These are phyloP conservation scores for Erannis defoliaria DNA, from an alignment of 2,888 invertebrate species.

Conservation along the genomic window DNA sequence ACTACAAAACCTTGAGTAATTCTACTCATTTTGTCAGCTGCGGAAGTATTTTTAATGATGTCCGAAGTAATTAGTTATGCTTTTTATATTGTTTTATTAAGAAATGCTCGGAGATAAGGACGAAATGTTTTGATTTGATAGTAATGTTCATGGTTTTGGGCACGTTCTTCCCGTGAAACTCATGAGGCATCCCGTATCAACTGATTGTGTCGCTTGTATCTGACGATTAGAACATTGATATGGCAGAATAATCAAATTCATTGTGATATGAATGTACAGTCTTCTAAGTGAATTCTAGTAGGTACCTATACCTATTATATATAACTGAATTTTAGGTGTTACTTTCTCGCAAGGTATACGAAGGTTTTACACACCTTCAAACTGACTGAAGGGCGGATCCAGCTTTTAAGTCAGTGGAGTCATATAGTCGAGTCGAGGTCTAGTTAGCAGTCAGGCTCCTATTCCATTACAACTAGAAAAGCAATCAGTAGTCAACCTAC, in stretches of 20 bases:
- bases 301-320: too few relatives aligned
- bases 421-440: too few relatives aligned
- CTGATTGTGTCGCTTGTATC: slow-evolving; percentile 8
- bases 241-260: neutral
- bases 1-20: slow-evolving; percentile 31
- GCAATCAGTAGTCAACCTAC: too few relatives aligned
- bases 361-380: too few relatives aligned
- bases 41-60: slow-evolving; percentile 39
- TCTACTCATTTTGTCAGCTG: slow-evolving; percentile 43
- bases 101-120: slow-evolving; percentile 17
- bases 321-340: too few relatives aligned
- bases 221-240: slow-evolving; percentile 7
- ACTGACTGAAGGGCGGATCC: too few relatives aligned
- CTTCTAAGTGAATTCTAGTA: neutral
- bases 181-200: slow-evolving; percentile 20
- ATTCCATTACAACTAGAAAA: too few relatives aligned
- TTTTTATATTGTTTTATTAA: slow-evolving; percentile 49
- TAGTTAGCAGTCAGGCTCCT: too few relatives aligned
- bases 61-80: neutral
- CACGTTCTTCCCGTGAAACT: slow-evolving; percentile 39
- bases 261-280: neutral
- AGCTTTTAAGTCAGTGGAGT: too few relatives aligned
- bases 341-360: too few relatives aligned
- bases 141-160: slow-evolving; percentile 19
- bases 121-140: slow-evolving; percentile 10